Evolutionary conservation across 2,888 invertebrate species (phyloP).

Genomic region (Dryadula phaetusa): DNA sequence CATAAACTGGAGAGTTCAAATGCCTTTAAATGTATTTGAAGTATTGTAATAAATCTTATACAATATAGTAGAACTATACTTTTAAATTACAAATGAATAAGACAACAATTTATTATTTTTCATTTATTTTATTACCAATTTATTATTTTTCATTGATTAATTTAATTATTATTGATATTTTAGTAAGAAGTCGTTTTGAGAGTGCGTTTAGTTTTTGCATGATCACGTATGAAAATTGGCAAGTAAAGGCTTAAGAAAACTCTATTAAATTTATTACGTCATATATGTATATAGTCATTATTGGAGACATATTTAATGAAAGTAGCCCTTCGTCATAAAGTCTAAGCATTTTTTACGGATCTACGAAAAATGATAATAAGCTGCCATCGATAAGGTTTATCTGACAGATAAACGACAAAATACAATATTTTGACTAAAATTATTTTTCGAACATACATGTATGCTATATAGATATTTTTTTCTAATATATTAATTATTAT

Average conservation of each 20-base stretch:
- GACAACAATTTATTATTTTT: neutral
- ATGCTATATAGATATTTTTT: neutral
- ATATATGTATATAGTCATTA: too few relatives aligned
- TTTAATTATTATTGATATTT: too few relatives aligned
- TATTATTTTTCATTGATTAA: too few relatives aligned
- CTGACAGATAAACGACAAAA: slow-evolving; percentile 20
- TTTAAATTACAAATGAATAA: neutral
- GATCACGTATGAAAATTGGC: too few relatives aligned
- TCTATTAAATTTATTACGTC: too few relatives aligned
- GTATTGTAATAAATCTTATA: slow-evolving; percentile 17
- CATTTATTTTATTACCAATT: too few relatives aligned
- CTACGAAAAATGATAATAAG: slow-evolving; percentile 11
- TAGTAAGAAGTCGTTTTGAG: too few relatives aligned
- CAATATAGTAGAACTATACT: neutral
- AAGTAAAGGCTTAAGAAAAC: too few relatives aligned
- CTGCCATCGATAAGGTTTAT: slow-evolving; percentile 15
- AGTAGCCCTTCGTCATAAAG: neutral
- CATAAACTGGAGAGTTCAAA: slow-evolving; percentile 11
- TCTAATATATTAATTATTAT: too few relatives aligned
- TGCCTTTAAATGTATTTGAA: slow-evolving; percentile 18
- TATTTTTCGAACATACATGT: neutral
- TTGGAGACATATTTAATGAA: too few relatives aligned
- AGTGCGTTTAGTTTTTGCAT: too few relatives aligned
- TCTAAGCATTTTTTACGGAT: neutral
- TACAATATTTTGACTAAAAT: neutral